Base-by-base conservation (phyloP, 1,140 invertebrate species). In the Asbolus verrucosus region DNA sequence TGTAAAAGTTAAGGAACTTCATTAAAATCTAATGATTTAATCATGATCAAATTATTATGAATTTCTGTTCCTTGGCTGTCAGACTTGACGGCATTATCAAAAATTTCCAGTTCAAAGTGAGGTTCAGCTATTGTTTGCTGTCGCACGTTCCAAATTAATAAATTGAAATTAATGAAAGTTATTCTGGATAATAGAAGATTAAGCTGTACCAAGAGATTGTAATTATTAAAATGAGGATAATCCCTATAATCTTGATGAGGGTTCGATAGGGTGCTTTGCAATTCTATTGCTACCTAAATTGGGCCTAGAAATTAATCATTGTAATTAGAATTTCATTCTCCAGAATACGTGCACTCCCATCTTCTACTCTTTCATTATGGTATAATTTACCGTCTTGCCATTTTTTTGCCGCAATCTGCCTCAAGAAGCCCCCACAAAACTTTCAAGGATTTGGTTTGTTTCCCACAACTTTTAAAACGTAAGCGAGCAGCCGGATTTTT, bases 191-290 rank as follows among this genome's bases (percentile, higher is more conserved):
- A 61, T 21, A 59, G 50, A 59, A 31, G 50, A 59, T 59, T 59
- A 59, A 59, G 18, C 14, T 27, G 6, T 31, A 59, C 21, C 50
- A 14, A 21, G 50, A 59, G 27, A 59, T 24, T 59, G 13, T 33
- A 61, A 61, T 33, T 61, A 61, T 61, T 33, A 61, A 33, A 61
- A 27, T 30, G 9, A 61, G 19, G n/a, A 27, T 61, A 61, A 61
- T 61, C 54, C 24, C 33, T 59, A 31, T 61, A 61, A 61, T 61
- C 24, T 30, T 61, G 19, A 61, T 61, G 31, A 30, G 54, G 54
- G 24, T 61, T 61, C 24, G 31, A 61, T 24, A 31, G 18, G 18
- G 50, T 27, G 50, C 54, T 61, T 30, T 61, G 15, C 39, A 43
- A 43, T 43, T 43, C 39, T 43, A 43, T 43, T 43, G 39, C 39